Conservation (phyloP, 2,113 vertebrate species). For the Silurus asotus region DNA sequence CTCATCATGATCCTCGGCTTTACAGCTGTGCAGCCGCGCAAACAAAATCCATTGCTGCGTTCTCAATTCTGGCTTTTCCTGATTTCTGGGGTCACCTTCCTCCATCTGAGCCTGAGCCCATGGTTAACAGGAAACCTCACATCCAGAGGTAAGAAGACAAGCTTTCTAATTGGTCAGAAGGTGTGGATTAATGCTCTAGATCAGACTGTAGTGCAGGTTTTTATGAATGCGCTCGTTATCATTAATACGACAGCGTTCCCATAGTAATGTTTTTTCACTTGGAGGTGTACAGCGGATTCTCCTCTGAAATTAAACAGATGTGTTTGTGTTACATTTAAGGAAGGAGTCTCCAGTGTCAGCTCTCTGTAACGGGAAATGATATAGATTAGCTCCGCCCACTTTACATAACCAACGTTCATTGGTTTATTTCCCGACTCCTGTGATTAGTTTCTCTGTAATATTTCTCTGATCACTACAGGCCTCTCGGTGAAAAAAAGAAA, state of each 20-base stretch:
- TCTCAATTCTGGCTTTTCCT: conserved; percentile 81
- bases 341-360: not conserved
- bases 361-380: not conserved
- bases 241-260: not conserved
- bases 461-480: conserved; percentile 36
- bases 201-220: not conserved
- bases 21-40: conserved; percentile 70
- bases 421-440: not conserved
- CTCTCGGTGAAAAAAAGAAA: not conserved
- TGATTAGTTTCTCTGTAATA: conserved; percentile 25
- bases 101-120: conserved; percentile 65
- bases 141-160: conserved; percentile 79
- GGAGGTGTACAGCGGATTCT: not conserved
- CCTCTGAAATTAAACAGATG: not conserved
- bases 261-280: not conserved
- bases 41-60: conserved; percentile 78
- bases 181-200: not conserved
- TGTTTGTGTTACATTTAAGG: not conserved
- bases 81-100: conserved; percentile 90
- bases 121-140: conserved; percentile 74
- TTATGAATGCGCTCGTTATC: not conserved
- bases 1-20: conserved; percentile 76
- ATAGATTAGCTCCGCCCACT: not conserved
- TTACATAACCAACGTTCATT: not conserved
- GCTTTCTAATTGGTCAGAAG: not conserved